Conservation (phyloP, 1,140 invertebrate genomes). For the Aphelenchoides fujianensis region DNA sequence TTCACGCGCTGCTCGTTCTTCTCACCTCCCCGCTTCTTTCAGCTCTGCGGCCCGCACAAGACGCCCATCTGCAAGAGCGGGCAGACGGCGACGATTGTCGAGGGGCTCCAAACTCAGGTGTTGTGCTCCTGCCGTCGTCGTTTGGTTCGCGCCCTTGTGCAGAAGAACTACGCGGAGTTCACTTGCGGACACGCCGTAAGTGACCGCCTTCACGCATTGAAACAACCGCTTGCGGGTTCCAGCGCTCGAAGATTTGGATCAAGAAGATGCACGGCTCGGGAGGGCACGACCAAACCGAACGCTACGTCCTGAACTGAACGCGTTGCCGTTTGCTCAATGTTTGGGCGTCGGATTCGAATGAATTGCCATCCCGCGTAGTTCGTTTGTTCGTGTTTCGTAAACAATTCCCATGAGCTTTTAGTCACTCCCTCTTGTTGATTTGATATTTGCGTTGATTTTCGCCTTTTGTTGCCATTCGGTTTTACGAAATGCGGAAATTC, state of each 20-base stretch:
- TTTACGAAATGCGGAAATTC: too few species aligned
- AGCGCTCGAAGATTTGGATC: not conserved
- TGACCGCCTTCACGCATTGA: too few species aligned
- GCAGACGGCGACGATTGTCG: not conserved
- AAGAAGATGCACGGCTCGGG: not conserved
- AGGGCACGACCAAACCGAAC: not conserved
- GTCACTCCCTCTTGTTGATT: too few species aligned
- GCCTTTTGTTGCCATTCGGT: too few species aligned
- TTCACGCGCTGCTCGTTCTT: not conserved
- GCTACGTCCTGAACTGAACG: not conserved
- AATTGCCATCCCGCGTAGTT: too few species aligned
- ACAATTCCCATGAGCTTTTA: too few species aligned
- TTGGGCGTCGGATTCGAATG: too few species aligned
- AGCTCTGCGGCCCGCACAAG: not conserved
- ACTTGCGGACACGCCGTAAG: not conserved
- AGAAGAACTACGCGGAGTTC: not conserved
- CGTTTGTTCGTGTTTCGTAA: too few species aligned
- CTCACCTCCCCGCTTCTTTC: not conserved
- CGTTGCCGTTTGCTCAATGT: not conserved
- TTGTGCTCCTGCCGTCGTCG: not conserved
- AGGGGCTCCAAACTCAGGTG: not conserved
- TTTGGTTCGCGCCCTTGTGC: not conserved
- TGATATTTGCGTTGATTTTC: too few species aligned
- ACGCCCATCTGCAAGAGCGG: not conserved
- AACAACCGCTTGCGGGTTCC: not conserved